A percentile compares a stretch with the other conserved stretches of the same genome.
Conservation (phyloP, 2,888 invertebrate genomes). For the Hemithea aestivaria region DNA sequence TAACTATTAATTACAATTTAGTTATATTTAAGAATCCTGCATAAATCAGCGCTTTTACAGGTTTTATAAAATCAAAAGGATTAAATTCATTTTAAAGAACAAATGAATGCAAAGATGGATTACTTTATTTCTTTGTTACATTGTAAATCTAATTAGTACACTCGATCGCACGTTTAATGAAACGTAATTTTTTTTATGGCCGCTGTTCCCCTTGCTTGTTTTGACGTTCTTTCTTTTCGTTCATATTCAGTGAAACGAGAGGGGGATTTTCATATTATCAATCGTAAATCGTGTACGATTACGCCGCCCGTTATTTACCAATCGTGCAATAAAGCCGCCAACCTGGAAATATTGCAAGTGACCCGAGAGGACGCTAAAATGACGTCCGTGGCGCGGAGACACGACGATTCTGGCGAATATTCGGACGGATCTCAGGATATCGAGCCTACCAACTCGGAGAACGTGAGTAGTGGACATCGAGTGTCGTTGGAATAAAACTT, state of each 20-base stretch:
- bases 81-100: too few relatives aligned
- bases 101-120: too few relatives aligned
- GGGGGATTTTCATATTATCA: constrained; percentile 49
- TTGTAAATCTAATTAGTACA: too few relatives aligned
- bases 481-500: constrained; percentile 42
- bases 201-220: constrained; percentile 66
- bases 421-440: constrained; percentile 73
- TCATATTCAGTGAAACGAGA: constrained; percentile 49
- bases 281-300: constrained; percentile 43
- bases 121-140: too few relatives aligned
- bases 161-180: constrained; percentile 40
- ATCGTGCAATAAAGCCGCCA: constrained; percentile 48
- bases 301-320: constrained; percentile 38
- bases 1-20: too few relatives aligned
- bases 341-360: constrained; percentile 71
- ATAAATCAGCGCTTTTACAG: too few relatives aligned
- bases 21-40: too few relatives aligned
- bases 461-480: constrained; percentile 57
- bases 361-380: constrained; percentile 67
- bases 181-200: constrained; percentile 60
- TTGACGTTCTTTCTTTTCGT: constrained; percentile 68
- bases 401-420: constrained; percentile 71
- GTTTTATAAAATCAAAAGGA: too few relatives aligned
- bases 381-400: constrained; percentile 70
- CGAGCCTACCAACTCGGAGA: constrained; percentile 63